Evolutionary conservation across 2,888 invertebrate species (phyloP).

Genomic region (Gryllus longicercus): DNA sequence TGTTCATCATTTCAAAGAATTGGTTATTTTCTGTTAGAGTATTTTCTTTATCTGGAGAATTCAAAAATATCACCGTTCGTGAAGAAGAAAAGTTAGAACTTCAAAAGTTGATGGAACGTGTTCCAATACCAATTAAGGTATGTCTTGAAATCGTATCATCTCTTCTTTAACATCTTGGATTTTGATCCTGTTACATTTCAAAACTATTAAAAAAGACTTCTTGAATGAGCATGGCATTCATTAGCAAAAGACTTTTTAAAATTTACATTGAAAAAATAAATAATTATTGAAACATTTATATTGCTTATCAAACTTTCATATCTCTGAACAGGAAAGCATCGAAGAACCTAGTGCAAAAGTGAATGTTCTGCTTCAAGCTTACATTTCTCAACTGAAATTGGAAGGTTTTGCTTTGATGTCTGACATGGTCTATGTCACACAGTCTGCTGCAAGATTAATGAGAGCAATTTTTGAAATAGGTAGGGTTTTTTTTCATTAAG

Average conservation of each 20-base stretch:
- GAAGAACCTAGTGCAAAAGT: slow-evolving; percentile 97
- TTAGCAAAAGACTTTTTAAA: too few species aligned
- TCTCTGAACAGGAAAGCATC: slow-evolving; percentile 67
- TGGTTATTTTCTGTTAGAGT: slow-evolving; percentile 55
- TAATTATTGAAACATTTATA: too few species aligned
- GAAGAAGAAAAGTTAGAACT: slow-evolving; percentile 97
- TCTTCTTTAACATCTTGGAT: not conserved
- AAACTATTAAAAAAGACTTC: too few species aligned
- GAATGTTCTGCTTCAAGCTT: slow-evolving; percentile 92
- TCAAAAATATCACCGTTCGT: slow-evolving; percentile 85
- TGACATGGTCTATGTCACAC: slow-evolving; percentile 99
- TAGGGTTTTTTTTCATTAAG: slow-evolving; percentile 32
- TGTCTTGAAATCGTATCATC: not conserved
- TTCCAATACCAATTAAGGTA: slow-evolving; percentile 93
- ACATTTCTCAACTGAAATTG: slow-evolving; percentile 95
- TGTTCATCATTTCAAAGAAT: slow-evolving; percentile 21
- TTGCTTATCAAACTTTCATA: too few species aligned
- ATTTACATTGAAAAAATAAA: too few species aligned
- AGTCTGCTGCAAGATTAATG: slow-evolving; percentile 91
- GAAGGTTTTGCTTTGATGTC: slow-evolving; percentile 99
- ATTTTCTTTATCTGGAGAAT: slow-evolving; percentile 97
- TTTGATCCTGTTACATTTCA: not conserved
- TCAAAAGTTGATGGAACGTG: slow-evolving; percentile 90
- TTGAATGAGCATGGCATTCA: too few species aligned
- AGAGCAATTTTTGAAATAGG: slow-evolving; percentile 94